Evolutionary conservation across 2,888 invertebrate species (phyloP), one percentile per base, ranked within the genome.

Genomic region (Gandaritis pyraliata): DNA sequence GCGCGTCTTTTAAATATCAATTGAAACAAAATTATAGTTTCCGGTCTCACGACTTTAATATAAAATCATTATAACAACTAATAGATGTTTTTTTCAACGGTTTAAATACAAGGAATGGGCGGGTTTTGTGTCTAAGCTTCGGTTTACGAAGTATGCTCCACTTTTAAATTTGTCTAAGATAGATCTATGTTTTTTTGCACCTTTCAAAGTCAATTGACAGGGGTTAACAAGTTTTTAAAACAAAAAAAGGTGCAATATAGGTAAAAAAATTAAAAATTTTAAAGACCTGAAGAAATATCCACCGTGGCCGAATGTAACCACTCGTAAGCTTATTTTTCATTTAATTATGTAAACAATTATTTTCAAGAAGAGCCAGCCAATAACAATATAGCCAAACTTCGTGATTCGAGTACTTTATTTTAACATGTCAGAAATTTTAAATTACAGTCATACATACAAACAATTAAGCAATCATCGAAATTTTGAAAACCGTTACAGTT

Each of bases 391-490:
- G 16, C 16, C 39, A 38, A 49, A 47, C 29, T 30, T 45, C 64
- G 49, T 43, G 57, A 46, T 39, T 38, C 39, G 53, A 48, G 52
- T 18, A 33, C 51, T 56, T 59, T 30, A 53, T 61, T 68, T 64
- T 75, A 69, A 76, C 81, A 77, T 82, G 82, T 81, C 77, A 77
- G 73, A 43, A 43, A 43, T 69, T 61, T 65, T 71, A 80, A 85
- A 83, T 80, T 80, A 82, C 78, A 78, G 78, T 73, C 77, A 79
- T 80, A 80, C 76, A 55, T 72, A 77, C 73, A 75, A 85, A 87
- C 83, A 88, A 90, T 89, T 89, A 90, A 90, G 83, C 86, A 90
- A 88, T 90, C 86, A 86, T 70, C 73, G 75, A 82, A 78, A 86
- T 80, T 86, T 85, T 83, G 82, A 88, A 39, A 86, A 86, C 82